Evolutionary conservation across 2,113 vertebrate genomes (phyloP), one percentile per base, ranked within the genome.

Genomic region (Erythrocercus mccallii): DNA sequence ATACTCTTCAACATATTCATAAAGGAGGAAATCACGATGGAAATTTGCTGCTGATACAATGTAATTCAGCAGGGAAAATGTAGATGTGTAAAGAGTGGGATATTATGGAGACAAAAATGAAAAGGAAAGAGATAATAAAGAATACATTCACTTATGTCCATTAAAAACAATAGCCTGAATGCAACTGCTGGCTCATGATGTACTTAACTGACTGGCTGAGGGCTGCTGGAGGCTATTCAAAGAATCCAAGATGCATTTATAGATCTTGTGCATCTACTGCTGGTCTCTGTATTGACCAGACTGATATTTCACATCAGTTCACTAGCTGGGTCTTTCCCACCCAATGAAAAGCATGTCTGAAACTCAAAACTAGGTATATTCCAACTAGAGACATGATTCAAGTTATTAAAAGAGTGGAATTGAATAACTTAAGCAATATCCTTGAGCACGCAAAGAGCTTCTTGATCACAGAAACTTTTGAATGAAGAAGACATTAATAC

Each of bases 171-270:
- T 4, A 44, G 13, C 18, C 24, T 33, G 28, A 68, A 54, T 31
- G 33, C 12, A 69, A 21, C 30, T 11, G 5, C 50, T 85, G 60
- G 40, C 20, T 74, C 12, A 35, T 22, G 19, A 51, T 27, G 12
- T n/a, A 61, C 23, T 50, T 33, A 20, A 79, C 5, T 33, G 58
- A 78, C 8, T 33, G 54, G 68, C 33, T 27, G 15, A 54, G 12
- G 14, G 21, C 7, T 90, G 12, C 35, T 66, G 28, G 24, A 81
- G 4, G 19, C 37, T 64, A 48, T 37, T 53, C 19, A 65, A 62
- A 89, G 28, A 54, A 82, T 4, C 3, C 35, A 54, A 37, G 9
- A 7, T 0, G 0, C 0, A 3, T 81, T 94, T 81, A 50, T 47
- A 47, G 10, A 50, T 42, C 23, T 57, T 62, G 22, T 22, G 24